Conservation (phyloP, 2,113 vertebrate species). For the Ceyx melanurus region DNA sequence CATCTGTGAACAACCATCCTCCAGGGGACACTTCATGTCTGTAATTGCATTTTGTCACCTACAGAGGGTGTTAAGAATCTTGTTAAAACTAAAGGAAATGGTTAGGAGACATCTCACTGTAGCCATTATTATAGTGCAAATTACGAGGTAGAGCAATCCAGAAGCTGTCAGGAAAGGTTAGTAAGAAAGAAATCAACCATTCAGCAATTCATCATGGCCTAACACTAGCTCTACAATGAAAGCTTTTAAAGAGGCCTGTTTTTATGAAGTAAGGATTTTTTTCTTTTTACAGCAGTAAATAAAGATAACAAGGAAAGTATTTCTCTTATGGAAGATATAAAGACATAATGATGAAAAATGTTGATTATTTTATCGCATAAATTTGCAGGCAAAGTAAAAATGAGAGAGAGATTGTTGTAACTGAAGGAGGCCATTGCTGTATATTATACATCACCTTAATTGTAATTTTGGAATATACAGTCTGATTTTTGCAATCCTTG, state of each 20-base stretch:
- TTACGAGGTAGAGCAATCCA: conserved; percentile 95
- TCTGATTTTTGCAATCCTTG: background rate
- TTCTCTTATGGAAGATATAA: conserved; percentile 58
- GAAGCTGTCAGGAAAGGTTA: conserved; percentile 96
- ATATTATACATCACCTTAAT: background rate
- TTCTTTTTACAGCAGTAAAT: conserved; percentile 76
- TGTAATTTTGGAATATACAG: conserved; percentile 3
- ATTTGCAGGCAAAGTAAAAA: conserved; percentile 44
- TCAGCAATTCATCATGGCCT: conserved; percentile 92
- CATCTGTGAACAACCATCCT: conserved; percentile 85
- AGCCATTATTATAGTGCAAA: conserved; percentile 95
- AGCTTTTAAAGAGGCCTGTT: conserved; percentile 80
- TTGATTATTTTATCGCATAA: conserved; percentile 47
- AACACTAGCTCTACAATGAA: conserved; percentile 86
- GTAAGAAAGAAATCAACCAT: conserved; percentile 90
- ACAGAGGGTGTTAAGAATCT: conserved; percentile 99
- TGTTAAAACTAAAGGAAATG: conserved; percentile 88
- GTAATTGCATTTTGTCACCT: conserved; percentile 99
- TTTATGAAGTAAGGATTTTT: conserved; percentile 79
- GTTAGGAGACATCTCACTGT: conserved; percentile 83
- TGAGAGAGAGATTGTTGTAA: conserved; percentile 7
- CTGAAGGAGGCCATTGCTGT: background rate
- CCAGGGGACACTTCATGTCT: conserved; percentile 84
- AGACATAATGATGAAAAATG: conserved; percentile 68
- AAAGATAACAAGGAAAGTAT: conserved; percentile 66